Evolutionary conservation across 1,140 invertebrate genomes (phyloP), one percentile per base, ranked within the genome.

Genomic region (Wiebesia pumilae): DNA sequence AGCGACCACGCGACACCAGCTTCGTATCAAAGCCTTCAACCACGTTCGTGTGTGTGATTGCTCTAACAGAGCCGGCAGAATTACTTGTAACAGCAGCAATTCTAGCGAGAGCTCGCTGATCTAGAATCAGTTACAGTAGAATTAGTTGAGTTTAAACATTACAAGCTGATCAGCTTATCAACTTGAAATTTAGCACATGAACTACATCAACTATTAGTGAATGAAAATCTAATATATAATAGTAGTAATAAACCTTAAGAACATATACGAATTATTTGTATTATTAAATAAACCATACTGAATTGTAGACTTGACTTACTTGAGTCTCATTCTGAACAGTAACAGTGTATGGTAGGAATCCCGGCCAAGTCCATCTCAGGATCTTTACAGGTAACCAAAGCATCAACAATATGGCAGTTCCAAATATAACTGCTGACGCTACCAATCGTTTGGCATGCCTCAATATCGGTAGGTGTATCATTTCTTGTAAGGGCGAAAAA

Each of bases 401-500:
- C 97, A 99, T 99, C 0, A 99, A 95, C 1, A 99, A 94, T 30
- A 99, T 98, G 4, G 97, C 98, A 10, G 97, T 98, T 27, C 99
- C 98, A 94, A 99, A 99, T 87, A 99, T 97, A 88, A 99, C 97
- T 62, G 98, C 97, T 0, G 98, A 99, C 0, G 97, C 97, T 9
- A 99, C 95, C 71, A 99, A 95, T 83, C 98, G 95, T 51, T 98
- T 95, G 7, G 98, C 95, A 91, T 99, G 99, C 84, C 97, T 95
- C 78, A 98, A 94, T 73, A 99, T 97, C 14, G 98, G 97, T 51
- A 99, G 94, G 92, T 99, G 98, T 87, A 99, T 99, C 98, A 99
- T 99, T 96, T 99, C 96, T 94, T 99, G 98, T 88, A 99, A 98
- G 24, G 99, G 99, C 93, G 99, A 99, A 91, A 99, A 99, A 90